Evolutionary conservation across 2,113 vertebrate species (phyloP).

Genomic region (Gobius niger): DNA sequence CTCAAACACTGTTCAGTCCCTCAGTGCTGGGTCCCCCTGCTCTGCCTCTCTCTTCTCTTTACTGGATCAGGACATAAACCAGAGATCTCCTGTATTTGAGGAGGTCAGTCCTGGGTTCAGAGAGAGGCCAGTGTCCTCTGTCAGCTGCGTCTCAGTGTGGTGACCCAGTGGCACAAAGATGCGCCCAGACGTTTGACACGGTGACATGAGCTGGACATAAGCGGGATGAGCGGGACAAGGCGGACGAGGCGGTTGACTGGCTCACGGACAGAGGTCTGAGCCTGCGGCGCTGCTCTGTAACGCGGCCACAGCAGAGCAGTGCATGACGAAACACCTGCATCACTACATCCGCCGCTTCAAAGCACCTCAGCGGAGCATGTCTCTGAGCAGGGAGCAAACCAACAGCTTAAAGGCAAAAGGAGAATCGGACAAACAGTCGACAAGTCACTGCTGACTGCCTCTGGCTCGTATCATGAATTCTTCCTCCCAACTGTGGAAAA

Average conservation of each 20-base stretch:
- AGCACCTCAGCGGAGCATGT: neutral
- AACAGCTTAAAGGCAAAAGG: slow-evolving; percentile 29
- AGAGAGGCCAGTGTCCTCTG: slow-evolving; percentile 2
- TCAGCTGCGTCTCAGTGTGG: neutral
- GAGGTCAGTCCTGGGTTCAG: slow-evolving; percentile 21
- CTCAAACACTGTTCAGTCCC: neutral
- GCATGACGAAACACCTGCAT: slow-evolving; percentile 36
- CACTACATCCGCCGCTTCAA: slow-evolving; percentile 28
- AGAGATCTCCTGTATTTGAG: slow-evolving; percentile 11
- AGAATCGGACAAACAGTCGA: slow-evolving; percentile 35
- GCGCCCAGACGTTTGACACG: slow-evolving; percentile 28
- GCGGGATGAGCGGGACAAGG: neutral
- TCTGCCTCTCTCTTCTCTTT: neutral
- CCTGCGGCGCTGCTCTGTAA: neutral
- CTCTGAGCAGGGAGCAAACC: slow-evolving; percentile 20
- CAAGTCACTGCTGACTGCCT: slow-evolving; percentile 14
- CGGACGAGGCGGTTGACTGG: slow-evolving; percentile 9
- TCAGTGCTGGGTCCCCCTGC: slow-evolving; percentile 14
- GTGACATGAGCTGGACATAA: slow-evolving; percentile 10
- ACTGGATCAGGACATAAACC: slow-evolving; percentile 18
- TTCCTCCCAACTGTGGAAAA: neutral
- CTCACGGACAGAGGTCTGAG: slow-evolving; percentile 24
- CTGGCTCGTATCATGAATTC: slow-evolving; percentile 23
- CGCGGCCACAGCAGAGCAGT: slow-evolving; percentile 24
- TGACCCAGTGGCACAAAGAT: slow-evolving; percentile 24